Evolutionary conservation across 1,140 invertebrate genomes (phyloP).

Genomic region (Drosophila micromelanica): DNA sequence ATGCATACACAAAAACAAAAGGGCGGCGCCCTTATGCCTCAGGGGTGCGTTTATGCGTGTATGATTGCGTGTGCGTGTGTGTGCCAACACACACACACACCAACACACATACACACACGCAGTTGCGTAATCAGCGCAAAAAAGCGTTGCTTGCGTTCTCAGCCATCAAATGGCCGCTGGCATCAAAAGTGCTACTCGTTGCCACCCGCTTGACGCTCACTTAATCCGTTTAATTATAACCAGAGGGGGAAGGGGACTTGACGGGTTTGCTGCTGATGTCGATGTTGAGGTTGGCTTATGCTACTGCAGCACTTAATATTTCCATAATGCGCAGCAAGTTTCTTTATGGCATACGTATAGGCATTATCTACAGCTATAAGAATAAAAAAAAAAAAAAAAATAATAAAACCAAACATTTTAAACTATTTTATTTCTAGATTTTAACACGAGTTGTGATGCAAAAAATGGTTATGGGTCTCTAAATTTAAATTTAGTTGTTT

Average conservation of each 20-base stretch:
- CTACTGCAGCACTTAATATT: constrained; percentile 21
- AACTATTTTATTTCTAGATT: not conserved
- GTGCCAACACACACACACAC: constrained; percentile 7
- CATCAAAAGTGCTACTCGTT: constrained; percentile 50
- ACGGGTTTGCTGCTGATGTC: not conserved
- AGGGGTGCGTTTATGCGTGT: constrained; percentile 47
- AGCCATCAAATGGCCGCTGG: constrained; percentile 48
- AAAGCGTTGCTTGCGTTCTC: constrained; percentile 19
- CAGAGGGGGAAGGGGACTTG: too few relatives aligned
- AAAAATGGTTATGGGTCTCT: too few relatives aligned
- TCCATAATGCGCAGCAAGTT: constrained; percentile 14
- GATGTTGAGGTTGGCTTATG: not conserved
- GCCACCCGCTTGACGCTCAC: constrained; percentile 41
- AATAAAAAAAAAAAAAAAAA: not conserved
- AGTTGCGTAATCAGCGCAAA: constrained; percentile 49
- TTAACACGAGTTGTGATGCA: too few relatives aligned
- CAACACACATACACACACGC: constrained; percentile 11
- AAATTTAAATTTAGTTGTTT: too few relatives aligned
- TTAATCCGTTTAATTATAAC: constrained; percentile 56
- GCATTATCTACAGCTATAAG: constrained; percentile 17
- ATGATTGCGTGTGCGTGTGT: constrained; percentile 14
- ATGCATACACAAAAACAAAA: constrained; percentile 8
- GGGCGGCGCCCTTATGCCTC: constrained; percentile 17
- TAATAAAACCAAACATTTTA: not conserved
- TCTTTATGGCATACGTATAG: constrained; percentile 24